Conservation (phyloP, 2,888 invertebrate genomes). For the Caenorhabditis auriculariae region DNA sequence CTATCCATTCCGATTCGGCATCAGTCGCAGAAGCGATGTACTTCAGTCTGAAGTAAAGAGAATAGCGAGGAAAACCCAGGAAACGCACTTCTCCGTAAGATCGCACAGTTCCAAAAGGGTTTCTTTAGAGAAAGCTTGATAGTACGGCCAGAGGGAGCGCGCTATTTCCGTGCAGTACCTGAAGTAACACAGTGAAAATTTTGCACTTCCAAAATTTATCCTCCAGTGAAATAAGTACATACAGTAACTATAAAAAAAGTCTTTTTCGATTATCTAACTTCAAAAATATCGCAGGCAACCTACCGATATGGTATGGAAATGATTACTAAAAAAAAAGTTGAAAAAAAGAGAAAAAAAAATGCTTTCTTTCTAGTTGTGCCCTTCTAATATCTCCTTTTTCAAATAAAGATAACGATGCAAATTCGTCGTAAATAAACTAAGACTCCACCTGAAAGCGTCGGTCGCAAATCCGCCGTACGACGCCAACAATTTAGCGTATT, state of each 20-base stretch:
- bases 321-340: not conserved
- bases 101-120: slow-evolving; percentile 40
- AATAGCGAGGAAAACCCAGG: not conserved
- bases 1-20: slow-evolving; percentile 37
- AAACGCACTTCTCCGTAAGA: slow-evolving; percentile 42
- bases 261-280: not conserved
- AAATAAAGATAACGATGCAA: not conserved
- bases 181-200: not conserved
- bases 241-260: not conserved
- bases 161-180: slow-evolving; percentile 42
- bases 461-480: slow-evolving; percentile 52
- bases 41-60: slow-evolving; percentile 9
- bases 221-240: not conserved
- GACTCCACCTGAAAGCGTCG: slow-evolving; percentile 33
- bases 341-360: not conserved
- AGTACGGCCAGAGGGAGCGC: slow-evolving; percentile 30
- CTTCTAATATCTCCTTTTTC: not conserved
- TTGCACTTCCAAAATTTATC: not conserved
- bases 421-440: not conserved
- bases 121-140: slow-evolving; percentile 12
- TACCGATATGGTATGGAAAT: not conserved
- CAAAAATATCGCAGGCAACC: not conserved
- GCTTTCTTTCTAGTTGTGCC: not conserved
- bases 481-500: slow-evolving; percentile 53
- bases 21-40: slow-evolving; percentile 26